Evolutionary conservation across 2,888 invertebrate species (phyloP).

Genomic region (Drosophila mercatorum): DNA sequence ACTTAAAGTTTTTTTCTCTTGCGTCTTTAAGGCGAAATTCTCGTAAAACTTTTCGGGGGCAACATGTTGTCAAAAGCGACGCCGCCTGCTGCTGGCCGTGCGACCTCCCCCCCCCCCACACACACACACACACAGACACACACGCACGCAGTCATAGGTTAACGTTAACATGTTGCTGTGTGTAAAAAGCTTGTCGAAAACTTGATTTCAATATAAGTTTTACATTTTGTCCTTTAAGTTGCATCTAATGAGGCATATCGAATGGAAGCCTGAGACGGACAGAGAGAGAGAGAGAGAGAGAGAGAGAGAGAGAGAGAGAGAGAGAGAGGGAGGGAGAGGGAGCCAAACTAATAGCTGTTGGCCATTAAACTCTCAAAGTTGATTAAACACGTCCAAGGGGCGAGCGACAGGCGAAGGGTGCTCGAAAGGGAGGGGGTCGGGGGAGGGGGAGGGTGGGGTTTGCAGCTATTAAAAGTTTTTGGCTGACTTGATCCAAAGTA

Average conservation of each 20-base stretch:
- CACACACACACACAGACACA: constrained; percentile 7
- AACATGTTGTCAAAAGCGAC: constrained; percentile 56
- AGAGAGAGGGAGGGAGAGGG: background rate
- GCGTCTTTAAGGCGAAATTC: constrained; percentile 50
- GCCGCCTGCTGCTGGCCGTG: constrained; percentile 50
- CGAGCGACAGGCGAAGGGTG: background rate
- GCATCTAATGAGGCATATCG: constrained; percentile 53
- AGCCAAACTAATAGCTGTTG: constrained; percentile 41
- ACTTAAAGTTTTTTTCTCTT: constrained; percentile 35
- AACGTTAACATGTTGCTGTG: constrained; percentile 32
- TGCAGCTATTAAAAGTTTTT: constrained; percentile 50
- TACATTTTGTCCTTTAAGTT: constrained; percentile 63
- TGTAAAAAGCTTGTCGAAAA: constrained; percentile 57
- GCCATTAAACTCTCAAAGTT: constrained; percentile 57
- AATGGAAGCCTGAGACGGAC: background rate
- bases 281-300: no score
- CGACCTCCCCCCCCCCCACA: constrained; percentile 2
- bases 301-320: background rate
- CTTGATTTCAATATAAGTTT: constrained; percentile 71
- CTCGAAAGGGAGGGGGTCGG: no score
- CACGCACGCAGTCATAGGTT: constrained; percentile 7
- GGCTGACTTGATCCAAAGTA: constrained; percentile 38
- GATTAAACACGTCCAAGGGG: constrained; percentile 50
- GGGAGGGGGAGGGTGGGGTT: background rate
- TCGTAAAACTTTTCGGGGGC: constrained; percentile 51